Base-by-base conservation (phyloP, 2,113 vertebrate species). In the Miniopterus natalensis region DNA sequence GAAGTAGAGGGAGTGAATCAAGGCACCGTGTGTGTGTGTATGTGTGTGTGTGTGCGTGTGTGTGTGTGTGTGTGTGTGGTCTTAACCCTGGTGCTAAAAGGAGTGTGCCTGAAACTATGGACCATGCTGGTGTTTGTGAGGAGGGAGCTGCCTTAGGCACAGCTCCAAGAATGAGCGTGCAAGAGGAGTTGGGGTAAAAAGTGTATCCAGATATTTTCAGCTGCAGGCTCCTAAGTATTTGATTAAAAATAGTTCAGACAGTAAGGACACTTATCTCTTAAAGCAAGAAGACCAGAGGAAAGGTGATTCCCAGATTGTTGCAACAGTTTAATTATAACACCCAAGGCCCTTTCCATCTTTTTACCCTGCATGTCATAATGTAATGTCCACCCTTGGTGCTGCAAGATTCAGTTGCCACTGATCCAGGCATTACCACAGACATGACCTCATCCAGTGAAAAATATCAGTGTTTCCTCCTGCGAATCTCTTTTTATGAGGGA, bases 361-460 rank as follows among this genome's bases (percentile, higher is more conserved):
- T 21, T 3, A 2, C n/a, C 45, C 47, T 42, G 18, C 31, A 6
- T 7, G 0, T 10, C 9, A 49, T 12, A 36, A 36, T 10, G 6
- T 8, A 27, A 21, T 31, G 2, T n/a, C 51, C 36, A 25, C 29
- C 57, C 21, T 53, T 0, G 0, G 45, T 23, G 40, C 27, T 29
- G 4, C 21, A 21, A 84, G 31, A 63, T 17, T 77, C 21, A 53
- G 53, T n/a, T 80, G 87, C 59, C 36, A 5, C 2, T 18, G 42
- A 57, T 36, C 51, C 49, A 53, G 2, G 8, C 73, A n/a, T 79
- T 15, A 1, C 27, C 15, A 51, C 27, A 49, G 13, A 23, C 14
- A 4, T 0, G 9, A 55, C 13, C 10, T 7, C 51, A 59, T 42
- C 25, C 20, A 15, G 55, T 53, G 17, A 66, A 53, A 73, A 89